Conservation (phyloP, 2,797 vertebrate species). For the Myotis daubentonii region DNA sequence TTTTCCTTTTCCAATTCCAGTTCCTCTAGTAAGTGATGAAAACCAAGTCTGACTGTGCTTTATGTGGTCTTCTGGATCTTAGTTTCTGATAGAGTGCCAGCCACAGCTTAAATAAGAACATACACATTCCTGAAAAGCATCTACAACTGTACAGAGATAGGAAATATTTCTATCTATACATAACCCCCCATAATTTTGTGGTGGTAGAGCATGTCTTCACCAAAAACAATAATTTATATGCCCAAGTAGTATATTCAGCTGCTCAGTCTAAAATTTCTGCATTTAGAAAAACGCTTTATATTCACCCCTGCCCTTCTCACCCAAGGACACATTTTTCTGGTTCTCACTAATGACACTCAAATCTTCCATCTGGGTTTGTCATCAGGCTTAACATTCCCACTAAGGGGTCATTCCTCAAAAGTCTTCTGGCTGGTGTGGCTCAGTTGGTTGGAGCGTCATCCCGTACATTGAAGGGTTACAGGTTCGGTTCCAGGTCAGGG, state of each 20-base stretch:
- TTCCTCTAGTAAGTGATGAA: background rate
- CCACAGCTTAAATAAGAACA: conserved; percentile 4
- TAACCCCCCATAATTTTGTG: background rate
- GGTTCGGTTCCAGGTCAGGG: background rate
- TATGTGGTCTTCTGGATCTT: background rate
- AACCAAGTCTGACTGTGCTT: conserved; percentile 2
- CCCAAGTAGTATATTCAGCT: background rate
- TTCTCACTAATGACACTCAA: background rate
- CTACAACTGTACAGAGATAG: background rate
- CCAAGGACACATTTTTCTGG: background rate
- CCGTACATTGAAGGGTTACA: background rate
- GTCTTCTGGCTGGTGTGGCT: background rate
- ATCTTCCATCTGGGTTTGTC: background rate
- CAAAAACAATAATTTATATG: conserved; percentile 7
- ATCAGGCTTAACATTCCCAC: background rate
- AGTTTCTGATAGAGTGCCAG: background rate
- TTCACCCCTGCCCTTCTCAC: background rate
- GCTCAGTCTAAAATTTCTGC: background rate
- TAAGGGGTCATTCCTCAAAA: background rate
- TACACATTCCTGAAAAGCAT: background rate
- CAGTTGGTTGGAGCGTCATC: background rate
- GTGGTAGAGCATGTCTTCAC: background rate
- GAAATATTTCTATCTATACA: background rate
- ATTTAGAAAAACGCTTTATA: background rate
- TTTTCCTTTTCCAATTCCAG: conserved; percentile 23